Conservation (phyloP, 2,888 invertebrate genomes). For the Holacanthella duospinosa region DNA sequence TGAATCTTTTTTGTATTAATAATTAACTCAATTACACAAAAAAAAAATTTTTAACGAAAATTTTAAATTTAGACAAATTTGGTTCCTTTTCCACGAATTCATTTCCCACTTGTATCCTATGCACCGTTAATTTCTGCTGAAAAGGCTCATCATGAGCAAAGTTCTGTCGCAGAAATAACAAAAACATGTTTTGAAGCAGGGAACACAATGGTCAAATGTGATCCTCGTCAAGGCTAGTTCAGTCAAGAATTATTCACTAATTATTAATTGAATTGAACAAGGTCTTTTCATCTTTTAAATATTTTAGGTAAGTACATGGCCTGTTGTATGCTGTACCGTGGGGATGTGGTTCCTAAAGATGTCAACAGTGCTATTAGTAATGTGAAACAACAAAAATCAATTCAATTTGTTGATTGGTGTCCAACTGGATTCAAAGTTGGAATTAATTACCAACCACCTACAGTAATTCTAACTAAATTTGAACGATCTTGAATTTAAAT, state of each 20-base stretch:
- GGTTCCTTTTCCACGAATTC: constrained; percentile 48
- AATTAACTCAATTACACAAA: constrained; percentile 50
- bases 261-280: too few relatives aligned
- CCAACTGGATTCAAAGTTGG: constrained; percentile 44
- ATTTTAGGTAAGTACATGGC: constrained; percentile 43
- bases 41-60: constrained; percentile 41
- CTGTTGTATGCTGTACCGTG: constrained; percentile 71
- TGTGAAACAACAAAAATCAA: constrained; percentile 55
- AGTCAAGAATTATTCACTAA: too few relatives aligned
- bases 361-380: constrained; percentile 59
- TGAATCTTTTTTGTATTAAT: too few relatives aligned
- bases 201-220: constrained; percentile 61
- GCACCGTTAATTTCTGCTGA: constrained; percentile 52
- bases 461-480: constrained; percentile 3
- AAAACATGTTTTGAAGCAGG: constrained; percentile 92
- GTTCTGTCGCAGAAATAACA: constrained; percentile 61
- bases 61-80: constrained; percentile 48
- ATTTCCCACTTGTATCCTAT: constrained; percentile 45
- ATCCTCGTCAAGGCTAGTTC: constrained; percentile 17
- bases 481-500: too few relatives aligned
- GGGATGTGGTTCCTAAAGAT: constrained; percentile 72
- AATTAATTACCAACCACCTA: constrained; percentile 35
- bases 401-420: constrained; percentile 49
- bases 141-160: constrained; percentile 68
- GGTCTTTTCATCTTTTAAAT: not conserved